Percentiles rank a stretch among this genome's conserved stretches.
Conservation (phyloP, 2,113 vertebrate species). For the Micronycteris hirsuta region DNA sequence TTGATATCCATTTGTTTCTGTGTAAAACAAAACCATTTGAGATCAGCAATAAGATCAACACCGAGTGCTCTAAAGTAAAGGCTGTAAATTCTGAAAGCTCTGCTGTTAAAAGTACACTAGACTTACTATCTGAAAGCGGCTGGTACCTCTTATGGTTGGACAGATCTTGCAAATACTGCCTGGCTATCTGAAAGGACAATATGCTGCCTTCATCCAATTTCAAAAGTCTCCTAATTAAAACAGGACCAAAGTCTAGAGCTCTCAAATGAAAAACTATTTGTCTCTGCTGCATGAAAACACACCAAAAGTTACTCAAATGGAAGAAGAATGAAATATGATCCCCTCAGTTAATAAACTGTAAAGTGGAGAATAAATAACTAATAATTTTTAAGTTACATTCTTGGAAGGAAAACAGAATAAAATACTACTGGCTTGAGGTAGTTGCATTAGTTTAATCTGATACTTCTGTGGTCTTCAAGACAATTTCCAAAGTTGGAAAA, state of each 20-base stretch:
- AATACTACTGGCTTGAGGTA: constrained; percentile 61
- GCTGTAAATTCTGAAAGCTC: constrained; percentile 41
- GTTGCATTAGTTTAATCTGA: constrained; percentile 64
- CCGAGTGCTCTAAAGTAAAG: constrained; percentile 34
- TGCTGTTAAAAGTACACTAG: constrained; percentile 21
- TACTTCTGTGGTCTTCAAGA: constrained; percentile 68
- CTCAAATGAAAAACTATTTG: constrained; percentile 31
- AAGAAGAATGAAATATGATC: constrained; percentile 61
- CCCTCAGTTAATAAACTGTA: constrained; percentile 58
- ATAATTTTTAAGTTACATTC: constrained; percentile 62
- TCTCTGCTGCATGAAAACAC: neutral
- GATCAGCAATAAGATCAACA: constrained; percentile 59
- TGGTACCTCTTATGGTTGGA: neutral
- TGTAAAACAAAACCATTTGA: constrained; percentile 67
- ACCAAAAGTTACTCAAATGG: constrained; percentile 30
- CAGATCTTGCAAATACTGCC: constrained; percentile 5
- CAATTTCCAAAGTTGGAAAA: constrained; percentile 64
- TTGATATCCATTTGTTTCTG: constrained; percentile 89
- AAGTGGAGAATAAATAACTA: constrained; percentile 68
- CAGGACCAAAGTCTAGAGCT: neutral
- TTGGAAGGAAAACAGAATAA: constrained; percentile 66
- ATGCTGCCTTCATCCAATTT: constrained; percentile 27
- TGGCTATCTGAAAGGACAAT: constrained; percentile 51
- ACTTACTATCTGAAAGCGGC: constrained; percentile 21
- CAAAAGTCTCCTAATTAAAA: constrained; percentile 53